phyloP scores from a whole-genome alignment of 2,888 invertebrate genomes.

The Yponomeuta sedellus region DNA sequence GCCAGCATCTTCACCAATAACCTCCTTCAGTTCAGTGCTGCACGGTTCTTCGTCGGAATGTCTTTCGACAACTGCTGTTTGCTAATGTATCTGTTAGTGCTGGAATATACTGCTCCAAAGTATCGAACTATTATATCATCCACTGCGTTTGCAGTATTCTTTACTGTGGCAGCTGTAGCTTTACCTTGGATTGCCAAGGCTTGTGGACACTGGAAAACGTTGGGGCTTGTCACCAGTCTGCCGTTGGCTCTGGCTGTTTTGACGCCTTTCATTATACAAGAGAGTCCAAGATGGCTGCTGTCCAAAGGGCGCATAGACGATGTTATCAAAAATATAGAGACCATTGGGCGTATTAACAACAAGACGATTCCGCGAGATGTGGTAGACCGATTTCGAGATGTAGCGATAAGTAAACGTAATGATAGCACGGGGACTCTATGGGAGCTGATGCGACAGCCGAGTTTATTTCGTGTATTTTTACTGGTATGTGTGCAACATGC shows the following conservation, averaged over 20 bases:
- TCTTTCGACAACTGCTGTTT: slow-evolving; percentile 18
- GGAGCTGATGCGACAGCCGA: slow-evolving; percentile 17
- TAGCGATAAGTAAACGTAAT: background rate
- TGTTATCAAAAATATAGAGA: background rate
- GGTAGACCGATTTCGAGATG: background rate
- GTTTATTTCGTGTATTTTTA: slow-evolving; percentile 17
- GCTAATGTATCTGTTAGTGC: slow-evolving; percentile 31
- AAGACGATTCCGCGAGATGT: background rate
- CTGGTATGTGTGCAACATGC: slow-evolving; percentile 18
- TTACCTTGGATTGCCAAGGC: slow-evolving; percentile 54
- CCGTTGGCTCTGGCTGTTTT: slow-evolving; percentile 43
- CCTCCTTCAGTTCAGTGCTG: slow-evolving; percentile 17
- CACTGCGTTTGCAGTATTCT: slow-evolving; percentile 49
- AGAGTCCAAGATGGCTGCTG: slow-evolving; percentile 50
- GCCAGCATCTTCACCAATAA: slow-evolving; percentile 18
- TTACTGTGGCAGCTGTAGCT: slow-evolving; percentile 32
- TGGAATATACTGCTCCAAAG: slow-evolving; percentile 54
- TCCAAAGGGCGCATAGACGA: background rate
- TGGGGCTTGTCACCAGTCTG: slow-evolving; percentile 46
- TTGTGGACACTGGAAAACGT: slow-evolving; percentile 49
- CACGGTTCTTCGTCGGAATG: slow-evolving; percentile 19
- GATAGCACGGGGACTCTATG: slow-evolving; percentile 10
- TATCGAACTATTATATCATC: slow-evolving; percentile 49
- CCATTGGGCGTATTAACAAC: background rate
- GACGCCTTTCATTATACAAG: slow-evolving; percentile 47